Evolutionary conservation across 2,888 invertebrate species (phyloP).

Genomic region (Scaptodrosophila latifasciaeformis): DNA sequence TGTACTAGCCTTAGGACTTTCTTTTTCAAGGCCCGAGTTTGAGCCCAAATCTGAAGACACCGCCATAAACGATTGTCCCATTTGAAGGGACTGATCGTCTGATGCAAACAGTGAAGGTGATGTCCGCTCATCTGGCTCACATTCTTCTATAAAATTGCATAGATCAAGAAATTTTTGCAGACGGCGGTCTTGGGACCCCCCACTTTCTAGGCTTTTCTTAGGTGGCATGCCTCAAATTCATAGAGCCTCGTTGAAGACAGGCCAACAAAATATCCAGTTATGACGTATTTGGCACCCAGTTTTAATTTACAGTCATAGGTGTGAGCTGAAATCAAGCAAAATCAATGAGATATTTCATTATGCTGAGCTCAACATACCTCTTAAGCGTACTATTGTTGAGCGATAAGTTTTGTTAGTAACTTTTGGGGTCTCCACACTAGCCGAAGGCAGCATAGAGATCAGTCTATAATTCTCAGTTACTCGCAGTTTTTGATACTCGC

Average conservation of each 20-base stretch:
- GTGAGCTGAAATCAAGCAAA: conserved; percentile 42
- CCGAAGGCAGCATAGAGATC: conserved; percentile 58
- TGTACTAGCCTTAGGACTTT: too few relatives aligned
- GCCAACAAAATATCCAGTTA: conserved; percentile 64
- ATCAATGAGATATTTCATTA: background rate
- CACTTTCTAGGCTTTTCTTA: conserved; percentile 35
- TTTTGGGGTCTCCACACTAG: conserved; percentile 57
- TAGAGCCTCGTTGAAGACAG: conserved; percentile 28
- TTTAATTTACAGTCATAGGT: conserved; percentile 61
- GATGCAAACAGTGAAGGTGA: too few relatives aligned
- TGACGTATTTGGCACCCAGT: conserved; percentile 64
- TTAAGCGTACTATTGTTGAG: conserved; percentile 49
- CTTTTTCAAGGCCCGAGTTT: too few relatives aligned
- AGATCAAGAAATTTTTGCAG: too few relatives aligned
- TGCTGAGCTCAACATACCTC: conserved; percentile 39
- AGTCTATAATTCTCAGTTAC: conserved; percentile 56
- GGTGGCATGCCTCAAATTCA: conserved; percentile 70
- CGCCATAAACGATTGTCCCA: too few relatives aligned
- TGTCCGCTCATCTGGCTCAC: too few relatives aligned
- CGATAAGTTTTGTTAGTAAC: conserved; percentile 51
- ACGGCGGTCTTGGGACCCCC: too few relatives aligned
- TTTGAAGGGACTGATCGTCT: too few relatives aligned
- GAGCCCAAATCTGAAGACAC: too few relatives aligned
- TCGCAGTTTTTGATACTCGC: conserved; percentile 68
- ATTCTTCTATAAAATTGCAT: too few relatives aligned